Base-by-base conservation (phyloP, 2,113 vertebrate species). In the Garra rufa region DNA sequence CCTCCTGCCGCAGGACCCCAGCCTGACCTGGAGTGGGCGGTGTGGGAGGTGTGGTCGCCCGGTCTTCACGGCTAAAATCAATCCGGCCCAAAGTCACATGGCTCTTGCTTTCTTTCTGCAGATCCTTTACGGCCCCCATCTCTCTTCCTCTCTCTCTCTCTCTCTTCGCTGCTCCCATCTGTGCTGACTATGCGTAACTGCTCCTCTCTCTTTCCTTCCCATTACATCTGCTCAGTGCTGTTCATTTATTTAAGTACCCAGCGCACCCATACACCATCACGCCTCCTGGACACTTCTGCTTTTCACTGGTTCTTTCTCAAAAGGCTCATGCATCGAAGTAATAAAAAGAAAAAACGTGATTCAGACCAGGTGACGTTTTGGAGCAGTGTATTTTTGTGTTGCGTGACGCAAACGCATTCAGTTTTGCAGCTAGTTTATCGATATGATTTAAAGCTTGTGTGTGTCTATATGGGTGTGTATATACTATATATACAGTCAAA, bases 141-240 rank as follows among this genome's bases (percentile, higher is more conserved):
- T 59, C 10, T 17, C 70, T 44, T 67, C 50, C 21, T 28, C 52
- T 26, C 48, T 44, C 24, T 14, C 13, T n/a, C 44, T 77, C 59
- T 52, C 38, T 41, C 78, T 78, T 44, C n/a, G 14, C 71, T 65
- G 44, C 59, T 85, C 70, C 85, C 85, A 76, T 88, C 79, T 88
- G 78, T 86, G 84, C 87, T 88, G 87, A 88, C 87, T 84, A 50
- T 61, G 87, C 82, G 61, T 65, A 88, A 82, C 82, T 70, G 52
- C 83, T 88, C 21, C 65, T 85, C 85, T 83, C 75, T 41, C 24
- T 59, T 80, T 80, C 67, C 74, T 80, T 81, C 69, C 75, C 83
- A 85, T 87, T 87, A 87, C 78, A 61, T 88, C 85, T 85, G 83
- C 81, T 85, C 85, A 26, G 41, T 14, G 74, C 67, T 85, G 79